Conservation (phyloP, 2,888 invertebrate genomes). For the Conops quadrifasciatus region DNA sequence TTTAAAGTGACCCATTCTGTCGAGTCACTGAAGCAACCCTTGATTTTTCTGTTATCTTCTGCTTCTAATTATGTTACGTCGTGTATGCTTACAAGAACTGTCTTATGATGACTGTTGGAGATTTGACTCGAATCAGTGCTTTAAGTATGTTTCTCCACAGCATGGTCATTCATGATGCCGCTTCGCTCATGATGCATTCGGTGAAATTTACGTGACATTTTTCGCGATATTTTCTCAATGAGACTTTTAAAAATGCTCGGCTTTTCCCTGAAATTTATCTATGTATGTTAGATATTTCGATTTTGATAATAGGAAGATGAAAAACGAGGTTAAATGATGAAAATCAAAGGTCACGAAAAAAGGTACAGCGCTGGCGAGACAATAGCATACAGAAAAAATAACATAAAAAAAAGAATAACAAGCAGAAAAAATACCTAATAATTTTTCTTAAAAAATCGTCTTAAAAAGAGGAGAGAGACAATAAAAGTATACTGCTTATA, state of each 20-base stretch:
- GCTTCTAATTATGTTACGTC: slow-evolving; percentile 44
- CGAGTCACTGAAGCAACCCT: no score
- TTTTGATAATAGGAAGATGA: background rate
- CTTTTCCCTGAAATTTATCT: slow-evolving; percentile 13
- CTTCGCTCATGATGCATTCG: slow-evolving; percentile 25
- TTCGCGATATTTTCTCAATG: slow-evolving; percentile 17
- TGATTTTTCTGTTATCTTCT: no score
- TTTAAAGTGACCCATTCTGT: no score
- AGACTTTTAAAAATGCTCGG: slow-evolving; percentile 20
- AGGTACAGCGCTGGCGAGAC: no score
- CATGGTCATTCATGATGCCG: slow-evolving; percentile 25
- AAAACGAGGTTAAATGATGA: no score
- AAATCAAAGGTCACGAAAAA: no score
- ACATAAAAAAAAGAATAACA: no score
- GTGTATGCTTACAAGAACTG: slow-evolving; percentile 51
- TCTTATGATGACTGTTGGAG: slow-evolving; percentile 53
- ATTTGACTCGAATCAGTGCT: slow-evolving; percentile 51
- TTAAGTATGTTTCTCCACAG: slow-evolving; percentile 55
- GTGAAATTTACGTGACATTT: slow-evolving; percentile 58
- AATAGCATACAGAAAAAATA: no score
- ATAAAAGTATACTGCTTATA: no score
- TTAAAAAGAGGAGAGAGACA: no score
- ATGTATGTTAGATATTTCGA: background rate
- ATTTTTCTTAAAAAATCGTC: no score
- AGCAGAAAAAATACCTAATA: no score